These are phyloP conservation scores for Loxodonta africana DNA, from an alignment of 2,113 vertebrate species.

Conservation along the genomic window DNA sequence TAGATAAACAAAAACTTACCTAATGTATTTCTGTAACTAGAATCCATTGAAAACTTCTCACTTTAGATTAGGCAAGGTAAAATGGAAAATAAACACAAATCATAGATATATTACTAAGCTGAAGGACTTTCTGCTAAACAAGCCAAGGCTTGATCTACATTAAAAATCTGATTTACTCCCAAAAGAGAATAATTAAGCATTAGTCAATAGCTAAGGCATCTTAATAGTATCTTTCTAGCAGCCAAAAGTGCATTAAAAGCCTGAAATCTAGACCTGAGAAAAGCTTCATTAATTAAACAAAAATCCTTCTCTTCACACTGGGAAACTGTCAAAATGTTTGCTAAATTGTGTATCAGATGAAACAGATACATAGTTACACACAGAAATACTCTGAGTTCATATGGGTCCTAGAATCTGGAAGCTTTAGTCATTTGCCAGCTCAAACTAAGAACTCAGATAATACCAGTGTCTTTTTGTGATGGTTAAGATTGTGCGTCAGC, in stretches of 20 bases:
- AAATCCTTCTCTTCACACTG: slow-evolving; percentile 74
- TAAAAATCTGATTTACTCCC: slow-evolving; percentile 73
- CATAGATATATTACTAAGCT: slow-evolving; percentile 43
- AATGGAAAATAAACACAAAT: slow-evolving; percentile 65
- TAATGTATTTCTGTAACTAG: slow-evolving; percentile 14
- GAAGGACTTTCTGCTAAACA: slow-evolving; percentile 69
- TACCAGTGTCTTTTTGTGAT: neutral
- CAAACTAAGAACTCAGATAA: slow-evolving; percentile 36
- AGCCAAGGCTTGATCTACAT: slow-evolving; percentile 67
- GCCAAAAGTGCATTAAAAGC: slow-evolving; percentile 65
- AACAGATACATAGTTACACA: slow-evolving; percentile 56
- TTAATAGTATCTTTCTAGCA: slow-evolving; percentile 69
- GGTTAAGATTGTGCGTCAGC: no score
- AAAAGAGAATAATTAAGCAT: slow-evolving; percentile 75
- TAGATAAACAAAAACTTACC: neutral
- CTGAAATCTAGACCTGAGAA: slow-evolving; percentile 69
- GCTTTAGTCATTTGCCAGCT: slow-evolving; percentile 32
- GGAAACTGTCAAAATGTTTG: slow-evolving; percentile 80
- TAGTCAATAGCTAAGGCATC: slow-evolving; percentile 75
- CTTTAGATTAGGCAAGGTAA: slow-evolving; percentile 71
- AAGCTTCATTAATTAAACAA: slow-evolving; percentile 78
- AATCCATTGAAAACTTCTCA: neutral
- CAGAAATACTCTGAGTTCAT: slow-evolving; percentile 41
- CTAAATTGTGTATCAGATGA: slow-evolving; percentile 53
- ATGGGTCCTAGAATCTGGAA: neutral